Evolutionary conservation across 2,797 vertebrate genomes (phyloP).

Genomic region (Falco peregrinus): DNA sequence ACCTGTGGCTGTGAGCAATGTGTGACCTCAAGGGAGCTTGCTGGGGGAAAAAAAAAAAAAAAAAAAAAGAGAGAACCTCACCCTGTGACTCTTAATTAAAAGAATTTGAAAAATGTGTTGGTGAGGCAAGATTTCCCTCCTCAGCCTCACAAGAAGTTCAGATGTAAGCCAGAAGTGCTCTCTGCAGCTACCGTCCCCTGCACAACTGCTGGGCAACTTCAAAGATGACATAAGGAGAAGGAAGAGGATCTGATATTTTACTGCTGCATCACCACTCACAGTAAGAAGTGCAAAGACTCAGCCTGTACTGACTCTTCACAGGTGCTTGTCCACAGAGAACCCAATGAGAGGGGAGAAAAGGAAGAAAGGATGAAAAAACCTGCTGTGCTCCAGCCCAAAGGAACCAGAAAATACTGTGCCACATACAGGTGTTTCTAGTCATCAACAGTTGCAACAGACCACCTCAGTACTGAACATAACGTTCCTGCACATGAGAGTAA

Average conservation of each 20-base stretch:
- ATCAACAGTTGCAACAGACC: neutral
- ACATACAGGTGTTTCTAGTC: neutral
- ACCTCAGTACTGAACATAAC: neutral
- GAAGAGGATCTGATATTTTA: neutral
- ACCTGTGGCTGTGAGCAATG: neutral
- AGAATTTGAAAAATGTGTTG: neutral
- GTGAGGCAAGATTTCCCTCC: neutral
- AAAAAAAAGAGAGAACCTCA: neutral
- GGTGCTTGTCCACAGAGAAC: neutral
- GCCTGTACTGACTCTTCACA: neutral
- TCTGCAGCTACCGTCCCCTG: neutral
- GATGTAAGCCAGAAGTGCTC: neutral
- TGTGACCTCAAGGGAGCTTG: neutral
- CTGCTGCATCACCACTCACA: neutral
- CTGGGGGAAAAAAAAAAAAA: neutral
- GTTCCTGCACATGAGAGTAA: neutral
- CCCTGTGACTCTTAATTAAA: neutral
- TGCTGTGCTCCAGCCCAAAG: neutral
- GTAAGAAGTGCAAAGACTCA: neutral
- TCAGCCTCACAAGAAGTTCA: neutral
- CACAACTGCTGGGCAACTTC: neutral
- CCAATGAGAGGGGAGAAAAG: neutral
- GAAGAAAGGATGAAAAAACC: neutral
- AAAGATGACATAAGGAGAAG: constrained; percentile 1
- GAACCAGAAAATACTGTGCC: neutral